Evolutionary conservation across 1,140 invertebrate genomes (phyloP).

Genomic region (Gryon sp.): DNA sequence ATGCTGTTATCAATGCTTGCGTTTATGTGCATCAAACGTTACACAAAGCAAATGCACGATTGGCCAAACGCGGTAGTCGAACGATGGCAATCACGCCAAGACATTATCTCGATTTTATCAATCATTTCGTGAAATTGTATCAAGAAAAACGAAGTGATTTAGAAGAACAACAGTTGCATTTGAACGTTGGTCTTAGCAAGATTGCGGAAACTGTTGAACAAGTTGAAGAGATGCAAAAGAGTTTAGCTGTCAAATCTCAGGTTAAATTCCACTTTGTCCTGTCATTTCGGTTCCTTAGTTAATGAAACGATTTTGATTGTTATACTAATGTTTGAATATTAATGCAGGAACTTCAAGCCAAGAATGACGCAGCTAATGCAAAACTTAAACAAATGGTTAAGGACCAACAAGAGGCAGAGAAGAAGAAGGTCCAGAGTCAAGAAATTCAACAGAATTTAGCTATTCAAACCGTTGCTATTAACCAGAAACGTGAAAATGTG

Average conservation of each 20-base stretch:
- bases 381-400: slow-evolving; percentile 99
- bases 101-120: slow-evolving; percentile 99
- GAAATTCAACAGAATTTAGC: slow-evolving; percentile 96
- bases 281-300: no score
- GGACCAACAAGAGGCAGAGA: slow-evolving; percentile 99
- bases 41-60: slow-evolving; percentile 93
- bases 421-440: slow-evolving; percentile 98
- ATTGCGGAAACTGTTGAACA: slow-evolving; percentile 99
- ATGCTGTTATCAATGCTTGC: slow-evolving; percentile 98
- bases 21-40: slow-evolving; percentile 99
- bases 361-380: slow-evolving; percentile 98
- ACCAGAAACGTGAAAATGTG: slow-evolving; percentile 88
- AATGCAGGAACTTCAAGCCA: slow-evolving; percentile 94
- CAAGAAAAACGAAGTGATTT: slow-evolving; percentile 98
- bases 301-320: no score
- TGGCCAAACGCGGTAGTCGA: slow-evolving; percentile 94
- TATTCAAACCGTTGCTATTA: slow-evolving; percentile 94
- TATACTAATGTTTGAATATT: no score
- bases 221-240: slow-evolving; percentile 99
- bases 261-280: slow-evolving; percentile 69
- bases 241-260: slow-evolving; percentile 96
- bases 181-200: slow-evolving; percentile 99
- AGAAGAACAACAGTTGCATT: slow-evolving; percentile 98
- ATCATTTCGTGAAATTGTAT: slow-evolving; percentile 99
- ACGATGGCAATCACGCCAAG: slow-evolving; percentile 98